A percentile compares a stretch with the other conserved stretches of the same genome.
These are phyloP conservation scores for Bombus balteatus DNA, from an alignment of 1,140 invertebrate genomes.

Conservation along the genomic window DNA sequence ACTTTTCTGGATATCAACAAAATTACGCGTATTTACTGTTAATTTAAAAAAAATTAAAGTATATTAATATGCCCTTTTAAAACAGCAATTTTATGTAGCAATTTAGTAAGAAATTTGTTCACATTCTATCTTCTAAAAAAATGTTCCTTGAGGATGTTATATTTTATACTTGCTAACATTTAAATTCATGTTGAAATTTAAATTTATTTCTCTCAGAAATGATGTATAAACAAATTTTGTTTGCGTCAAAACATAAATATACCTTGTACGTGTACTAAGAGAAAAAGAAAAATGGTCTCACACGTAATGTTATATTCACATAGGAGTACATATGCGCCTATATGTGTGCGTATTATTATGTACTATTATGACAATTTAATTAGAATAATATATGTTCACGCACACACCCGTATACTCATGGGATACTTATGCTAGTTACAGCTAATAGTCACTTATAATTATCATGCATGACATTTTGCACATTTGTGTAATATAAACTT, in stretches of 20 bases:
- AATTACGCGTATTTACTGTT: background rate
- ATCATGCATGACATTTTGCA: constrained; percentile 18
- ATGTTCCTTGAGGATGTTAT: background rate
- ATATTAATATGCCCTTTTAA: background rate
- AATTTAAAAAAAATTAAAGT: background rate
- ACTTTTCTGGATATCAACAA: background rate
- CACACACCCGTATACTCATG: constrained; percentile 14
- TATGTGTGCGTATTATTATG: background rate
- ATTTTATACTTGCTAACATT: background rate
- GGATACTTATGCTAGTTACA: constrained; percentile 1
- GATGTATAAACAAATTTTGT: background rate
- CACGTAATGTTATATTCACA: background rate
- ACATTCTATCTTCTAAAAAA: background rate
- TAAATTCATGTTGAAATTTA: background rate
- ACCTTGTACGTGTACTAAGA: background rate
- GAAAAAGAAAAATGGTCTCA: background rate
- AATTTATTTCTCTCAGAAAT: background rate
- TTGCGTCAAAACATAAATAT: background rate
- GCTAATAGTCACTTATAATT: constrained; percentile 27
- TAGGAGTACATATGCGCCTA: background rate
- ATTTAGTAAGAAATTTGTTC: background rate
- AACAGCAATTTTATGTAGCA: background rate
- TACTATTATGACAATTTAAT: constrained; percentile 7
- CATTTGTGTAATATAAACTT: constrained; percentile 38
- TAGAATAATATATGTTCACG: constrained; percentile 19